Evolutionary conservation across 2,113 vertebrate species (phyloP), one percentile per base, ranked within the genome.

Genomic region (Zingel zingel): DNA sequence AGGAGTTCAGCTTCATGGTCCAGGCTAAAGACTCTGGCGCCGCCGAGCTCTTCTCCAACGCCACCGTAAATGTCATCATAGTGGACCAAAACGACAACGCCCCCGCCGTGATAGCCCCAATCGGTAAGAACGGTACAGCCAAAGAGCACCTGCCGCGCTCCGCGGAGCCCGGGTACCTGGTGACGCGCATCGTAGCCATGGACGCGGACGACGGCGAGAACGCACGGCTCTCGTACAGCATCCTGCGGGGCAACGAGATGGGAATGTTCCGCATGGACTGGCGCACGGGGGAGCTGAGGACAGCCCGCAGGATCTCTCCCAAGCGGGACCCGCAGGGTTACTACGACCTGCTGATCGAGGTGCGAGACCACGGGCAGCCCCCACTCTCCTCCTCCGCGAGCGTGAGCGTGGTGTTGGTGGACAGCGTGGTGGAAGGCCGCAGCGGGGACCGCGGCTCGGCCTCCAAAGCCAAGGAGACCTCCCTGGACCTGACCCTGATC

Each of bases 11-110:
- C 89, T 99, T 99, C 77, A 97, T 97, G 89, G 98, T 98, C 13
- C 96, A 97, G 77, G 98, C 97, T 10, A 96, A 96, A 21, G 98
- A 99, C 91, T 95, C 96, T 0, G 98, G 97, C 51, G 95, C 92
- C 66, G 94, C 96, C 0, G 96, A 97, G 10, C 96, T 98, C 50
- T 95, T 96, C 9, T 96, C 95, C 53, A 99, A 98, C 21, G 95
- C 97, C 92, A 99, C 97, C 0, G 97, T 98, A 53, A 94, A 96
- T 82, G 97, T 99, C 27, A 91, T 97, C 68, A 96, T 99, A n/a
- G 96, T 99, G 64, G 98, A 99, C 83, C 97, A 99, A 91, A 99
- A 99, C 25, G 98, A 99, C 94, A 99, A 98, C 91, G 96, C 97
- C 0, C 98, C 98, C 12, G 51, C 92, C 13, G 92, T 95, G 0